Evolutionary conservation across 2,797 vertebrate species (phyloP), one percentile per base, ranked within the genome.

Genomic region (Odontamblyopus lacepedii): DNA sequence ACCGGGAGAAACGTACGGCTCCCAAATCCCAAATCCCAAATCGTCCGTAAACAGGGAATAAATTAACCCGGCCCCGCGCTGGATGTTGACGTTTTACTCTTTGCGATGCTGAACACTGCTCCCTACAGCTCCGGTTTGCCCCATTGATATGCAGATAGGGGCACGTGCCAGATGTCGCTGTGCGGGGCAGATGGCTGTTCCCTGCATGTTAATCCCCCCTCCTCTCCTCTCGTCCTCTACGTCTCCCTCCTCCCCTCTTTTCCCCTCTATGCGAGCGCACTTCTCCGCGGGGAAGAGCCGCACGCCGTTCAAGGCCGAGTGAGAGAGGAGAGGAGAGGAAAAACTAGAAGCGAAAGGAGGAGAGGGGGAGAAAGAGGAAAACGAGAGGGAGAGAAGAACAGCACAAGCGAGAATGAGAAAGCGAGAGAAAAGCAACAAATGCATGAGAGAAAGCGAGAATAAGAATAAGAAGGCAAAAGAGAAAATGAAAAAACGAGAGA

Each of bases 91-190:
- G 63, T 60, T 27, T 13, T 23, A 0, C 63, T 41, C 75, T 71
- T 77, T 23, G 11, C 35, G 60, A 80, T 29, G 60, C 61, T 5
- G 9, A 62, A 71, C 71, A 63, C 57, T 44, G 7, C 32, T 53
- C 48, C 6, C 27, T 55, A 26, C 32, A 51, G 69, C 56, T 29
- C 56, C 62, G 38, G 11, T 59, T 75, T 73, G 84, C 80, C 81
- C 77, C 86, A 92, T 91, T 92, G 82, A 91, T 87, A 91, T 92
- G 91, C 91, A 92, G 88, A 92, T 90, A 70, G 85, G 0, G 63
- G 82, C 90, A 82, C 85, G 89, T 80, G 91, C 86, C 92, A 91
- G 90, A 92, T 92, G 90, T 87, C 27, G 1, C 85, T 29, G 80
- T 50, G 77, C 32, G 32, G 55, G 83, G 78, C 89, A 92, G 91